A percentile compares a stretch with the other conserved stretches of the same genome.
phyloP scores from a whole-genome alignment of 1,140 invertebrate genomes.

The Trypoxylus dichotomus region DNA sequence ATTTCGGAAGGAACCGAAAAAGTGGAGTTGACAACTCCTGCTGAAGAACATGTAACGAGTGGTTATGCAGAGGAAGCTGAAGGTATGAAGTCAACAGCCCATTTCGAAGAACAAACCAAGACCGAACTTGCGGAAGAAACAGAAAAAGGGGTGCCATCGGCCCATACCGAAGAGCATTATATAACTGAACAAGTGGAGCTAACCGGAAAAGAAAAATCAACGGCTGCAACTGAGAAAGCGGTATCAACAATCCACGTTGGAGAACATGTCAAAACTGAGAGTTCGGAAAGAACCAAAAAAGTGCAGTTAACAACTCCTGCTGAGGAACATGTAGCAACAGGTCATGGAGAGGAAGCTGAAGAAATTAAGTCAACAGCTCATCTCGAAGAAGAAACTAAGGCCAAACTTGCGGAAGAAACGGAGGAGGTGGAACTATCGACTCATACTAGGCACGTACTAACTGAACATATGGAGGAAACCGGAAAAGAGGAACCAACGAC shows the following conservation, averaged over 20 bases:
- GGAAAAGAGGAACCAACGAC: neutral
- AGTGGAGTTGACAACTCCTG: too few species aligned
- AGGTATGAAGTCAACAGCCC: too few species aligned
- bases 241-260: neutral
- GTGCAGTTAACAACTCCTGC: neutral
- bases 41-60: neutral
- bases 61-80: too few species aligned
- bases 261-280: neutral
- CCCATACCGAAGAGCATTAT: neutral
- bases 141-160: too few species aligned
- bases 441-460: neutral
- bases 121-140: neutral
- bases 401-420: neutral
- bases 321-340: neutral
- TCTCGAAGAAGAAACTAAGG: too few species aligned
- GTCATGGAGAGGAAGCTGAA: neutral
- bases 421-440: neutral
- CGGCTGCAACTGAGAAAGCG: neutral
- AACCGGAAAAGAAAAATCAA: too few species aligned
- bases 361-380: neutral
- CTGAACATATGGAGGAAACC: neutral
- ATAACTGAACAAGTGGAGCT: neutral
- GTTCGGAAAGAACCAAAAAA: neutral
- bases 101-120: too few species aligned
- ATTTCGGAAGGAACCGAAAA: neutral